Conservation (phyloP, 2,888 invertebrate genomes). For the Vandiemenella viatica region DNA sequence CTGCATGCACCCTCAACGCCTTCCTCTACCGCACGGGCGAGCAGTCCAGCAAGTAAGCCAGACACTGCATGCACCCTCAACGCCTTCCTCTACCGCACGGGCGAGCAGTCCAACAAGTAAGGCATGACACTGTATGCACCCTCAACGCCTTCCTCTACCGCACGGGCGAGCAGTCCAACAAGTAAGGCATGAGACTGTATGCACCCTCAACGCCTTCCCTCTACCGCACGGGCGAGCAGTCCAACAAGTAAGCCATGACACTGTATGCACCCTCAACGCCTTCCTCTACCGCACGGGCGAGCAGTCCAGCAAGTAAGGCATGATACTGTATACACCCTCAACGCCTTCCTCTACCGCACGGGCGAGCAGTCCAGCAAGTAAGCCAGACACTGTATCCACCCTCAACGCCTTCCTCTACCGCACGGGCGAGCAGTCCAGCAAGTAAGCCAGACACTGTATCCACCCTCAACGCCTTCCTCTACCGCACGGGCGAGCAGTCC, state of each 20-base stretch:
- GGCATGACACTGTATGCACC: conserved; percentile 88
- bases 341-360: no score
- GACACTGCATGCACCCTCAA: no score
- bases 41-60: no score
- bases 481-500: conserved; percentile 95
- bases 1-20: no score
- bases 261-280: conserved; percentile 92
- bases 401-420: conserved; percentile 96
- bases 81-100: conserved; percentile 95
- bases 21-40: no score
- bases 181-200: no score
- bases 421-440: conserved; percentile 92
- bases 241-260: no score
- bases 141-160: conserved; percentile 96
- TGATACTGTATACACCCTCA: no score
- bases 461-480: conserved; percentile 93
- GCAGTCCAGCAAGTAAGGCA: conserved; percentile 68
- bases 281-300: conserved; percentile 97
- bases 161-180: conserved; percentile 92
- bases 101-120: conserved; percentile 87
- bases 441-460: conserved; percentile 89
- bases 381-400: no score
- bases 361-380: no score
- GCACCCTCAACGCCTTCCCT: no score
- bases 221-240: no score